Conservation (phyloP, 2,888 invertebrate species). For the Acanthosepion esculentum region DNA sequence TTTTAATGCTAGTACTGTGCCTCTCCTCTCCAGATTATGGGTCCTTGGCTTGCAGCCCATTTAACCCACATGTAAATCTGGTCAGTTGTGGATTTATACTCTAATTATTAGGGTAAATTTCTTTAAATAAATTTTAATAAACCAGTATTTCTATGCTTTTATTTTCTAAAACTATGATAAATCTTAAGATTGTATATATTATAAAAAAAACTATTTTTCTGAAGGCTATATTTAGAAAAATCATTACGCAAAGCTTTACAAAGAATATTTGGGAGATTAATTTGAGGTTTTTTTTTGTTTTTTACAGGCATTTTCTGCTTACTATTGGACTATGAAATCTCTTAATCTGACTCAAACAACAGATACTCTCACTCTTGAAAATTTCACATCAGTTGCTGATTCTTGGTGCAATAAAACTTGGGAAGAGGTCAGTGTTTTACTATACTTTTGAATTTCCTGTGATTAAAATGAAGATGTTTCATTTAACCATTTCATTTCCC, state of each 20-base stretch:
- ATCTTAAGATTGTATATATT: too few species aligned
- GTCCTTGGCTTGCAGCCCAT: too few species aligned
- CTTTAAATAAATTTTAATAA: not conserved
- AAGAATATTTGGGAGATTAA: not conserved
- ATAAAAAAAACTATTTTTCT: too few species aligned
- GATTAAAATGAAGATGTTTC: too few species aligned
- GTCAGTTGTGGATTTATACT: too few species aligned
- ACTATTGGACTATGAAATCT: slow-evolving; percentile 73
- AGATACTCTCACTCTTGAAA: slow-evolving; percentile 55
- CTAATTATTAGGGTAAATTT: not conserved
- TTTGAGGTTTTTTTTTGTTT: slow-evolving; percentile 34
- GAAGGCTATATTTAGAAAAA: not conserved
- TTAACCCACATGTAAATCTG: too few species aligned
- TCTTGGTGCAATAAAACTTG: slow-evolving; percentile 68
- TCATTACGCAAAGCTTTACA: not conserved
- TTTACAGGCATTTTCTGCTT: slow-evolving; percentile 76
- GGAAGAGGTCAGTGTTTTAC: slow-evolving; percentile 60
- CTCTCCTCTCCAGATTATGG: too few species aligned
- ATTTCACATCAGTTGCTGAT: slow-evolving; percentile 61
- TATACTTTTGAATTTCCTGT: too few species aligned
- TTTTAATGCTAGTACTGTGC: too few species aligned
- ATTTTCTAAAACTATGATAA: not conserved
- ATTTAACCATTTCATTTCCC: too few species aligned
- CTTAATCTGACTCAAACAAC: slow-evolving; percentile 71
- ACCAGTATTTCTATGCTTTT: not conserved